These are phyloP conservation scores for Taenioides sp. DNA, from an alignment of 2,797 vertebrate species.

Conservation along the genomic window DNA sequence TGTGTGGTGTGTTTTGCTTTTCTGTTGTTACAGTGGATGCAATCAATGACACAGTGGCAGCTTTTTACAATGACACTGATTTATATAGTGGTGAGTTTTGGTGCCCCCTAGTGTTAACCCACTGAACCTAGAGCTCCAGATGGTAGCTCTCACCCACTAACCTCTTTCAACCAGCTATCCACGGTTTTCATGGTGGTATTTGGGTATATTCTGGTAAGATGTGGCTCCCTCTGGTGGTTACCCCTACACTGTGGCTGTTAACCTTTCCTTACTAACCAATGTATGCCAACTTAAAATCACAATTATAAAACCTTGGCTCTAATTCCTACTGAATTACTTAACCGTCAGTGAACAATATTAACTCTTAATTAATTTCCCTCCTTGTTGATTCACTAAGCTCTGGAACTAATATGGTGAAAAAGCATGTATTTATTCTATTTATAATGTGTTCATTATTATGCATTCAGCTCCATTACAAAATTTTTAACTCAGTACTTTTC, in stretches of 20 bases:
- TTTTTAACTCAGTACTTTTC: not conserved
- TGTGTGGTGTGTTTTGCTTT: slow-evolving; percentile 71
- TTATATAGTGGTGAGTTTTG: slow-evolving; percentile 99
- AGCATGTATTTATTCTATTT: not conserved
- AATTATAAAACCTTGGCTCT: no score
- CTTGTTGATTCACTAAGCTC: not conserved
- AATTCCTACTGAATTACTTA: not conserved
- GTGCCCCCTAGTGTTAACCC: slow-evolving; percentile 82
- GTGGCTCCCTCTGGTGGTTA: slow-evolving; percentile 84
- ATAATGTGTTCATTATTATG: not conserved
- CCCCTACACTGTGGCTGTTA: slow-evolving; percentile 50
- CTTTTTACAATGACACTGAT: slow-evolving; percentile 99
- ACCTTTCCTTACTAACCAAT: slow-evolving; percentile 76
- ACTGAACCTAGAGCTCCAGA: slow-evolving; percentile 45
- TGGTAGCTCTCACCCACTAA: slow-evolving; percentile 70
- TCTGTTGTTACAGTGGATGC: slow-evolving; percentile 97
- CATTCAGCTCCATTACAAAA: not conserved
- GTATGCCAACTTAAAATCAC: slow-evolving; percentile 25
- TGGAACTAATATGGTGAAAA: not conserved
- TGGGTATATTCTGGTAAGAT: slow-evolving; percentile 90
- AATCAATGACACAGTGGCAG: slow-evolving; percentile 99
- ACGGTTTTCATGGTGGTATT: slow-evolving; percentile 84
- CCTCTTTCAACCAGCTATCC: slow-evolving; percentile 54
- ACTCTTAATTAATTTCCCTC: slow-evolving; percentile 18
- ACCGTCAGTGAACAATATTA: slow-evolving; percentile 29